Base-by-base conservation (phyloP, 2,888 invertebrate species). In the Tromatobia lineatoria region DNA sequence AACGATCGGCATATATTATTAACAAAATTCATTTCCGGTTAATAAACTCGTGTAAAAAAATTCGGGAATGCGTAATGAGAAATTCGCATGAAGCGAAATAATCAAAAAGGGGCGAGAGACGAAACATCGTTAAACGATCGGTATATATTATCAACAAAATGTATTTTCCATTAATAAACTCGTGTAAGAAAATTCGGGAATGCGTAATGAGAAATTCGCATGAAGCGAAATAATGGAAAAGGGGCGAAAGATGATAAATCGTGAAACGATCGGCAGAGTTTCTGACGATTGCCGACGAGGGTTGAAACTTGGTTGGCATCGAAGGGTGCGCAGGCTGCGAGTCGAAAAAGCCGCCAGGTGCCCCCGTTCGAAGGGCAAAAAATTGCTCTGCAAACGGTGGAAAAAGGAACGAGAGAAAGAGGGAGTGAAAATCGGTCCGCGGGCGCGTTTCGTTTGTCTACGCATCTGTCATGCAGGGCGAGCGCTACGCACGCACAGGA, bases 381-480 rank as follows among this genome's bases (percentile, higher is more conserved):
- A 71, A 34, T 61, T 66, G 45, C 69, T 52, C 69, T 50, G 42
- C 70, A 47, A 80, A 61, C 66, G 84, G 69, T 76, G 38, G 79
- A 66, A 52, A 71, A 34, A 75, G 64, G 66, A 70, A 23, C 75
- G 71, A 77, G n/a, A 85, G 61, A 38, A 38, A 80, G 79, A 82
- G 77, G 76, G 66, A 76, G 80, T 69, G 81, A 80, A 81, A 91
- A 89, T 88, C 87, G 82, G 86, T 82, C 80, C 84, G 86, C 85
- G 86, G 87, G 85, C 47, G 70, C 59, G 50, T 73, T 83, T 54
- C 57, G 71, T 82, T 83, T 87, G 86, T 88, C 87, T 84, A 86
- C 87, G 89, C 91, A 91, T 92, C 91, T 91, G 92, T 90, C 91
- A 88, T 76, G 82, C 77, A 85, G 80, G 86, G 70, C 79, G 45